Base-by-base conservation (phyloP, 2,113 vertebrate species). In the Cyphomyrus discorhynchus region DNA sequence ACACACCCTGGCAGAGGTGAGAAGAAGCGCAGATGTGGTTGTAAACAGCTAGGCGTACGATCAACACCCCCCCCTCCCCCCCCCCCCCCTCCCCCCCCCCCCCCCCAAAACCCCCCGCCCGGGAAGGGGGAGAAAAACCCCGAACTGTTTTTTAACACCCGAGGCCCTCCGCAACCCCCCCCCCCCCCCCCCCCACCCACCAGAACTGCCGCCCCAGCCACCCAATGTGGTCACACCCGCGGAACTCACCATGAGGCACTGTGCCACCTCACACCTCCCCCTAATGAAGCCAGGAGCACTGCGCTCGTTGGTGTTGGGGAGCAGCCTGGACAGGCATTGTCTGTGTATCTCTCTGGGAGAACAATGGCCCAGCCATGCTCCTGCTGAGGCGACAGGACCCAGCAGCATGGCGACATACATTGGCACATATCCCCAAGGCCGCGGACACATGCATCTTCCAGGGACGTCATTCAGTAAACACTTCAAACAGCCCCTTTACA, bases 31-130 rank as follows among this genome's bases (percentile, higher is more conserved):
- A 39, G 77, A 52, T 56, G 77, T 89, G 77, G 85, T 85, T 88
- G 80, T 89, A 84, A 83, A 89, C 88, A 89, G 88, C 88, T 52
- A 42, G 80, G 88, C 77, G 45, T 53, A 52, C 52, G 70, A 58
- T 89, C 80, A 27, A 62, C 88, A 85, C 88, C 50, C 74, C 39
- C 58, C 42, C 58, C 87, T 9, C 49, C 56, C 10, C 58, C 45
- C 5, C 52, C 17, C 58, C 42, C 58, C 87, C 19, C 49, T 42
- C 10, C 58, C 45, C 5, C 52, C 17, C 58, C 42, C 58, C 87
- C 19, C 49, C 56, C 10, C 58, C n/a, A n/a, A n/a, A n/a, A n/a
- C n/a, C n/a, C n/a, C n/a, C n/a, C n/a, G n/a, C n/a, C n/a, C n/a
- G n/a, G n/a, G n/a, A n/a, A n/a, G n/a, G n/a, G n/a, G n/a, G n/a